Evolutionary conservation across 2,888 invertebrate genomes (phyloP).

Genomic region (Sympetrum striolatum): DNA sequence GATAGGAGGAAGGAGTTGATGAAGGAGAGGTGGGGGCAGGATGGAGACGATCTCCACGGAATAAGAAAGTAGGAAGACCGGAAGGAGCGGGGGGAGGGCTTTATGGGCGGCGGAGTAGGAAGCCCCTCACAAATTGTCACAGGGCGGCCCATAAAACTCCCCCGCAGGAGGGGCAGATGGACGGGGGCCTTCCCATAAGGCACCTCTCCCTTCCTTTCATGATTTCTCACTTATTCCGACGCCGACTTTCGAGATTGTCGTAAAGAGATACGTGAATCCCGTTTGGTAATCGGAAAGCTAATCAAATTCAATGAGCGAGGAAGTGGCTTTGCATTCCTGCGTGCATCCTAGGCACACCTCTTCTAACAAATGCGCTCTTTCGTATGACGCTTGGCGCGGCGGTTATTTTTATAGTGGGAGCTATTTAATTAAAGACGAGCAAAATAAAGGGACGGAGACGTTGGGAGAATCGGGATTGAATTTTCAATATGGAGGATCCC

Average conservation of each 20-base stretch:
- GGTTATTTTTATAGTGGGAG: too few relatives aligned
- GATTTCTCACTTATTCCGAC: neutral
- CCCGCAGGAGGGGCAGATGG: neutral
- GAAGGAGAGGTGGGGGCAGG: neutral
- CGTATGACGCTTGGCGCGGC: too few relatives aligned
- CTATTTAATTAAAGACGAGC: too few relatives aligned
- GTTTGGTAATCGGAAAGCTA: neutral
- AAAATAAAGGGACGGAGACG: too few relatives aligned
- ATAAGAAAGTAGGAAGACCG: slow-evolving; percentile 31
- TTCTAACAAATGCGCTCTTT: too few relatives aligned
- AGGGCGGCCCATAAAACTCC: neutral
- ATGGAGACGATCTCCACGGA: neutral
- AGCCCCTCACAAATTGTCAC: slow-evolving; percentile 16
- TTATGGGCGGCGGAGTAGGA: neutral
- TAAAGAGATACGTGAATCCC: neutral
- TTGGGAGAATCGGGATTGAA: too few relatives aligned
- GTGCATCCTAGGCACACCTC: too few relatives aligned
- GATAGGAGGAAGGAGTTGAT: neutral
- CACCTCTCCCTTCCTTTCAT: neutral
- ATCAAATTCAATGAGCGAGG: neutral
- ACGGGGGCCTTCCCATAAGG: neutral
- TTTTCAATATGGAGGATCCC: too few relatives aligned
- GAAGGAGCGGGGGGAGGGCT: neutral
- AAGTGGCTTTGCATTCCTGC: neutral
- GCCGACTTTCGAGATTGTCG: neutral